Conservation (phyloP, 2,113 vertebrate species). For the Microcebus griseorufus region DNA sequence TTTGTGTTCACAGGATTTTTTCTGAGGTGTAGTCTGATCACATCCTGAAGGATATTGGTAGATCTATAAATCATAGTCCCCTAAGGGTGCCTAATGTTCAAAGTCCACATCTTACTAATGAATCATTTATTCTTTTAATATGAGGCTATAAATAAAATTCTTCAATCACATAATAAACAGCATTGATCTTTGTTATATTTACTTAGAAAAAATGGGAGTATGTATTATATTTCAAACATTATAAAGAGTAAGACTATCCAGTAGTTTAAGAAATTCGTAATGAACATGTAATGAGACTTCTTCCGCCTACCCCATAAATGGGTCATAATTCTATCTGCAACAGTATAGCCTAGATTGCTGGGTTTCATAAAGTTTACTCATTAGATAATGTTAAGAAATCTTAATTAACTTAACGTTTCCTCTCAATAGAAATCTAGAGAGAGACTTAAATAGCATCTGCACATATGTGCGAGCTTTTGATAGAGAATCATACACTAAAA, state of each 20-base stretch:
- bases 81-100: neutral
- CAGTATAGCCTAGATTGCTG: neutral
- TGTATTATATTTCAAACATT: conserved; percentile 13
- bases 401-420: neutral
- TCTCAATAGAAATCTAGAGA: neutral
- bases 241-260: neutral
- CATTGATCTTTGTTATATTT: neutral
- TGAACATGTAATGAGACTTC: neutral
- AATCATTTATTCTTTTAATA: neutral
- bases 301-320: neutral
- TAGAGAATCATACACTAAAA: neutral
- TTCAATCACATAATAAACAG: neutral
- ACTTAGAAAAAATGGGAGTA: neutral
- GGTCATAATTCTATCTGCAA: neutral
- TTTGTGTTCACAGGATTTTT: neutral
- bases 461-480: neutral
- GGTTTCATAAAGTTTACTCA: neutral
- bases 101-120: neutral
- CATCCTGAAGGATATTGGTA: neutral
- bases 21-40: neutral
- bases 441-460: neutral
- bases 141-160: neutral
- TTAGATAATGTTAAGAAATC: neutral
- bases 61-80: neutral
- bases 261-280: conserved; percentile 19